Conservation (phyloP, 2,888 invertebrate genomes). For the Cactoblastis cactorum region DNA sequence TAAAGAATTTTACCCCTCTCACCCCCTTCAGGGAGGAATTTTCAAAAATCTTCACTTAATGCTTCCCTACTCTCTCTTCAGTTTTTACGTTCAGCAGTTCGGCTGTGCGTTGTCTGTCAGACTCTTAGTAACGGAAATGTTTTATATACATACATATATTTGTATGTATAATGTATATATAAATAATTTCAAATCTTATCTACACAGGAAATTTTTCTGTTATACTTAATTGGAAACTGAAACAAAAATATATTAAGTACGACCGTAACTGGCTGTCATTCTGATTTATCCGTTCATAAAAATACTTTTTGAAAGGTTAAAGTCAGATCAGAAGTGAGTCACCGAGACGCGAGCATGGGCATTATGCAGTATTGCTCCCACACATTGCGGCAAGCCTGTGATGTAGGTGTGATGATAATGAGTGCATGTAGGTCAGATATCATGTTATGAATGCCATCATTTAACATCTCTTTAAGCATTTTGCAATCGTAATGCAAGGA, state of each 20-base stretch:
- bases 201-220: not conserved
- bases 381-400: conserved; percentile 1
- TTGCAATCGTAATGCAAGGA: not conserved
- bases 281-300: not conserved
- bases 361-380: not conserved
- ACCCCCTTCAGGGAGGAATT: too few relatives aligned
- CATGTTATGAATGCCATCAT: not conserved
- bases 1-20: too few relatives aligned
- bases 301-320: conserved; percentile 1
- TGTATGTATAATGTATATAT: too few relatives aligned
- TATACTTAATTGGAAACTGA: not conserved
- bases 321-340: not conserved
- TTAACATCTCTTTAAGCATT: not conserved
- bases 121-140: too few relatives aligned
- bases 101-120: too few relatives aligned
- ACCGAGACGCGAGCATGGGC: not conserved
- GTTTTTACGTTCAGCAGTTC: too few relatives aligned
- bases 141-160: too few relatives aligned
- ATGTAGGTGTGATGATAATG: conserved; percentile 1
- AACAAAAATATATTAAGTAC: not conserved
- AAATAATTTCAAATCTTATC: not conserved
- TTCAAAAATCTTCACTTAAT: too few relatives aligned
- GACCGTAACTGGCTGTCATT: not conserved
- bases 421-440: conserved; percentile 7
- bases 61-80: too few relatives aligned